Conservation (phyloP, 2,888 invertebrate species). For the Dastarcus helophoroides region DNA sequence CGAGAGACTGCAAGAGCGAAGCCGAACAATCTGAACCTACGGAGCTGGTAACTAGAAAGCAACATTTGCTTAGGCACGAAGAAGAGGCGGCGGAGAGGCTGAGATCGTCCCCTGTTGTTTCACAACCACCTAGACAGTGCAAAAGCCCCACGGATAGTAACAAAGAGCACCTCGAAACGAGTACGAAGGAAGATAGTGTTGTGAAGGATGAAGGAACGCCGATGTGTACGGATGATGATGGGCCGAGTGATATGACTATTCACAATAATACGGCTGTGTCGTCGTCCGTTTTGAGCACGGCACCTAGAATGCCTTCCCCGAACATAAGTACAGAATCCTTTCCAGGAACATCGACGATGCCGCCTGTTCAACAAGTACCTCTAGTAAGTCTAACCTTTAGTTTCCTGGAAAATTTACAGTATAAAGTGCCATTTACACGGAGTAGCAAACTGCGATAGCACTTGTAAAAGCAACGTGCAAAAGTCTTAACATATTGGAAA, state of each 20-base stretch:
- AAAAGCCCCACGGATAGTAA: constrained; percentile 10
- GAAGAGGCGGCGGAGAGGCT: constrained; percentile 16
- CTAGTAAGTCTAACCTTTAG: constrained; percentile 48
- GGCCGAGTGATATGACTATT: constrained; percentile 44
- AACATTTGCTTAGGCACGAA: constrained; percentile 22
- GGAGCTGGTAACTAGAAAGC: constrained; percentile 30
- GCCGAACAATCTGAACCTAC: constrained; percentile 36
- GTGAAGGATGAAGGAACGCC: constrained; percentile 18
- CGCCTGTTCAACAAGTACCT: constrained; percentile 81
- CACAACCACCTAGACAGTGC: constrained; percentile 21
- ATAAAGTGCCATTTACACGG: too few relatives aligned
- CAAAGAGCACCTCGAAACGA: constrained; percentile 12
- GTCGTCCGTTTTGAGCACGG: constrained; percentile 38
- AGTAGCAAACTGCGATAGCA: too few relatives aligned
- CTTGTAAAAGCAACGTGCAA: too few relatives aligned
- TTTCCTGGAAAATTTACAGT: too few relatives aligned
- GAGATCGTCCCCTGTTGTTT: constrained; percentile 14
- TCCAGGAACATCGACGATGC: constrained; percentile 73
- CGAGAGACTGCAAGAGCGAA: constrained; percentile 39
- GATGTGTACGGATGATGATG: constrained; percentile 16
- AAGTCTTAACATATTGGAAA: too few relatives aligned
- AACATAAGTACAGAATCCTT: constrained; percentile 56
- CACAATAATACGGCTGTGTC: constrained; percentile 29
- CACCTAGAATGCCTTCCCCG: constrained; percentile 51
- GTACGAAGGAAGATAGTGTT: constrained; percentile 14